These are phyloP conservation scores for Sparidentex hasta DNA, from an alignment of 2,797 vertebrate genomes.

Conservation along the genomic window DNA sequence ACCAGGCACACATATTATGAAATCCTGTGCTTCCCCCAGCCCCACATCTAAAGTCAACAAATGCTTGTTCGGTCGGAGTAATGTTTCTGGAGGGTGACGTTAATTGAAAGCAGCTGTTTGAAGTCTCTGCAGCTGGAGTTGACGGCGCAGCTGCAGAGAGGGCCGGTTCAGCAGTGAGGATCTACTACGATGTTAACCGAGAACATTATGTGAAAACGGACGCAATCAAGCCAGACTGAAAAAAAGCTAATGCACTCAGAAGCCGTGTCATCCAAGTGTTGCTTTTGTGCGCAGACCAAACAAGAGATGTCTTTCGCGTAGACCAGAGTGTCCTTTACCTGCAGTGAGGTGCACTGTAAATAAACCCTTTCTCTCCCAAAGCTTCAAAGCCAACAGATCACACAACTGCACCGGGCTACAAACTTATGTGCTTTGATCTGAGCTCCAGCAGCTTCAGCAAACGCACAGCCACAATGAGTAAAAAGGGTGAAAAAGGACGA, in stretches of 20 bases:
- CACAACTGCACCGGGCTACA: conserved; percentile 13
- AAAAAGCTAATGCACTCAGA: neutral
- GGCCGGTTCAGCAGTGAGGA: conserved; percentile 53
- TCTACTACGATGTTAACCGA: conserved; percentile 28
- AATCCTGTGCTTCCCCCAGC: conserved; percentile 62
- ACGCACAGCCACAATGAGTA: conserved; percentile 7
- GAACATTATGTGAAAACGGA: conserved; percentile 34
- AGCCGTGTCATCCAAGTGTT: neutral
- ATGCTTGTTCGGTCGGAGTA: conserved; percentile 74
- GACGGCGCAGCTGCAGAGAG: conserved; percentile 65
- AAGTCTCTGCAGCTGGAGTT: conserved; percentile 74
- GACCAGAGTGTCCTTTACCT: conserved; percentile 17
- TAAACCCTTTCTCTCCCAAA: conserved; percentile 10
- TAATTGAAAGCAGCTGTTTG: conserved; percentile 84
- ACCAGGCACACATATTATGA: conserved; percentile 73
- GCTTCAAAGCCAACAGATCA: conserved; percentile 32
- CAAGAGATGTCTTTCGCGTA: neutral
- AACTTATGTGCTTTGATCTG: conserved; percentile 41
- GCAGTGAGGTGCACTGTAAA: conserved; percentile 28
- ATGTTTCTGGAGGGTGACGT: conserved; percentile 74
- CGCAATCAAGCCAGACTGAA: neutral
- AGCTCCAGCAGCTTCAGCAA: neutral
- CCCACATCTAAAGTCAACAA: conserved; percentile 83
- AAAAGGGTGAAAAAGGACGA: conserved; percentile 30
- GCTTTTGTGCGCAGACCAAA: neutral